Conservation (phyloP, 2,113 vertebrate genomes). For the Xenopus tropicalis region UCB_Xtro_10.0 CM004445.2:110652001-110652500, state of each 20-base stretch:
- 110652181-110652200: background rate
- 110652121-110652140: slow-evolving; percentile 3
- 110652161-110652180: too few species aligned
- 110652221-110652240: background rate
- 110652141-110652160: slow-evolving; percentile 1
- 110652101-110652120: slow-evolving; percentile 14
- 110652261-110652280: background rate
- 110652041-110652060: slow-evolving; percentile 5
- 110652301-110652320: slow-evolving; percentile 35
- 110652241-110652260: background rate
- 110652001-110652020: slow-evolving; percentile 26
- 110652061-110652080: background rate
- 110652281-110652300: background rate
- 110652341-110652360: slow-evolving; percentile 28
- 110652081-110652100: slow-evolving; percentile 7
- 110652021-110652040: slow-evolving; percentile 2
- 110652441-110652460: too few species aligned
- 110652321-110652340: slow-evolving; percentile 43
- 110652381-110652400: too few species aligned
- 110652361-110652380: slow-evolving; percentile 9
- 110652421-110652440: too few species aligned
- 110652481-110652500: too few species aligned
- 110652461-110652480: too few species aligned
- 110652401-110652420: too few species aligned
- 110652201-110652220: background rate